Percentiles rank a stretch among this genome's conserved stretches.
phyloP scores from a whole-genome alignment of 2,797 vertebrate genomes.

The Acanthopagrus latus region DNA sequence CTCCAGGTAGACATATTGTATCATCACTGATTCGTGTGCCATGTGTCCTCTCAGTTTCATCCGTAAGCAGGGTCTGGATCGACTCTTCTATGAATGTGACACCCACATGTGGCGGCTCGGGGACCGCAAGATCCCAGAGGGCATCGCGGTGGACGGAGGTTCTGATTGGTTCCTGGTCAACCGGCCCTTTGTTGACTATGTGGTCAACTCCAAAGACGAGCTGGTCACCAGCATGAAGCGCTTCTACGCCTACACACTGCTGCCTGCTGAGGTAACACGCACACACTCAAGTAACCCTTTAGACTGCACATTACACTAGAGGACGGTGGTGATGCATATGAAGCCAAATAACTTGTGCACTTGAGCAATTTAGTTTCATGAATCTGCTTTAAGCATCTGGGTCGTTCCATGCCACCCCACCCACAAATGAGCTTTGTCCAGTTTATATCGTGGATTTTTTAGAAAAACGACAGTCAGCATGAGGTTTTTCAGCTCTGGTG shows the following conservation, averaged over 20 bases:
- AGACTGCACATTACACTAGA: background rate
- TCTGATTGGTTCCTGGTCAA: constrained; percentile 98
- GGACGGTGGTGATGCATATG: too few species aligned
- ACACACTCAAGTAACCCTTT: background rate
- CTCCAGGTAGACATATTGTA: too few species aligned
- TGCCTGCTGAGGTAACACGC: constrained; percentile 92
- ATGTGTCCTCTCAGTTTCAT: constrained; percentile 88
- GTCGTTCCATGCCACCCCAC: too few species aligned
- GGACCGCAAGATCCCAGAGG: constrained; percentile 95
- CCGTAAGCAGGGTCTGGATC: constrained; percentile 95
- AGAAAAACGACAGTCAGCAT: too few species aligned
- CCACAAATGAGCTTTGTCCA: too few species aligned
- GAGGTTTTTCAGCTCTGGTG: too few species aligned
- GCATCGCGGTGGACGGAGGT: constrained; percentile 94
- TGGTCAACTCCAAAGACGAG: constrained; percentile 91
- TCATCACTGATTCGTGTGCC: too few species aligned
- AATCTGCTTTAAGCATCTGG: too few species aligned
- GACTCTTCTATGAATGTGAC: constrained; percentile 96
- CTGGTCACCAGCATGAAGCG: constrained; percentile 94
- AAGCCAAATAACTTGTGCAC: too few species aligned
- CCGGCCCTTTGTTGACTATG: constrained; percentile 94
- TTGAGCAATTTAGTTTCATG: too few species aligned
- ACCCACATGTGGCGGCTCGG: constrained; percentile 99
- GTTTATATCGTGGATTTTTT: too few species aligned
- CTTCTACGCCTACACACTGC: constrained; percentile 95